phyloP scores from a whole-genome alignment of 2,888 invertebrate genomes.

The Colletes collaris region DNA sequence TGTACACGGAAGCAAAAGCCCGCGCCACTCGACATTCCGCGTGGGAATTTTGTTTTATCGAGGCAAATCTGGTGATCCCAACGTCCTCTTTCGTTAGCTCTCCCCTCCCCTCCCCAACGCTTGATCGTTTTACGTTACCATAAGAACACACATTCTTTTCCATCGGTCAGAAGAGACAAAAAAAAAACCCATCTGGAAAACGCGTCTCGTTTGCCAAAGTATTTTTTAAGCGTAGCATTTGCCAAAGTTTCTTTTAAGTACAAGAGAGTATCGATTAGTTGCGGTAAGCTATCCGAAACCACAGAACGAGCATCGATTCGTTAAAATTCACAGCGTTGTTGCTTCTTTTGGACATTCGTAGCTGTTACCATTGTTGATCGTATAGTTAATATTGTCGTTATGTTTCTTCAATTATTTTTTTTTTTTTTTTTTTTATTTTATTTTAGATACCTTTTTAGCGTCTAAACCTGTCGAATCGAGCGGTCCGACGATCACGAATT shows the following conservation, averaged over 20 bases:
- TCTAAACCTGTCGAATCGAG: constrained; percentile 65
- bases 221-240: constrained; percentile 62
- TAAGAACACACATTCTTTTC: constrained; percentile 26
- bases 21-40: too few relatives aligned
- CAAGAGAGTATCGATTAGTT: constrained; percentile 33
- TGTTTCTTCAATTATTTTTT: constrained; percentile 19
- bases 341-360: constrained; percentile 25
- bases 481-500: constrained; percentile 68
- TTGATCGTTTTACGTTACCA: constrained; percentile 39
- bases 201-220: constrained; percentile 63
- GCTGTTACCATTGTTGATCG: constrained; percentile 37
- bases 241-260: constrained; percentile 70
- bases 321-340: constrained; percentile 10
- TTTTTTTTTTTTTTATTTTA: constrained; percentile 16
- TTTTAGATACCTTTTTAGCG: constrained; percentile 21
- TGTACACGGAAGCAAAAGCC: too few relatives aligned
- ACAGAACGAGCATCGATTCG: constrained; percentile 1
- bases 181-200: constrained; percentile 26
- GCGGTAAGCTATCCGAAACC: constrained; percentile 14
- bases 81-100: background rate
- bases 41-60: too few relatives aligned
- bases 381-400: constrained; percentile 27
- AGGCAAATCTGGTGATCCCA: background rate
- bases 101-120: background rate
- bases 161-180: constrained; percentile 20